Evolutionary conservation across 2,113 vertebrate species (phyloP), one percentile per base, ranked within the genome.

Genomic region (Microtus richardsoni): DNA sequence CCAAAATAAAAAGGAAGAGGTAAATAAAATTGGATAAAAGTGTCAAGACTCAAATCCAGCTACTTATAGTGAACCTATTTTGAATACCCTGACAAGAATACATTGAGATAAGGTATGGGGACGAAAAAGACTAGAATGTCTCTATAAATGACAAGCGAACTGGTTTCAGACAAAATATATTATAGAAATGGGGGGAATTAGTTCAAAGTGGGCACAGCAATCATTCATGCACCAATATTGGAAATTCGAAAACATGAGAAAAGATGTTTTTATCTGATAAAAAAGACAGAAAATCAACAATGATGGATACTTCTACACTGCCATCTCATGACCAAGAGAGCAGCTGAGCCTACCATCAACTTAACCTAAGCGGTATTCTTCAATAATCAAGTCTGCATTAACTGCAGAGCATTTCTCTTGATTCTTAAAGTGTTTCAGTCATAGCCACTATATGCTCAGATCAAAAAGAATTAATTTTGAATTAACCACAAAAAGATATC

Each of bases 391-490:
- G 5, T 58, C 49, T 11, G 47, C 68, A 83, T 70, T 41, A 44
- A 41, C 49, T 64, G 41, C 11, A 88, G 60, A 78, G 41, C 58
- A 36, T 52, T 36, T 83, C n/a, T 77, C 94, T 41, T 49, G 39
- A 82, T n/a, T 77, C 88, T 41, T 49, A 49, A 82, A 22, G 11
- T 64, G 10, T 44, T 44, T 26, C 60, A 28, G 10, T 39, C 3
- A 41, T 60, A 71, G 13, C 70, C 60, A 60, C 3, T 33, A 33
- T 22, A 58, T 22, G 52, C 54, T 82, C 68, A 68, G 13, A 68
- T 77, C 68, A 96, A 36, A 54, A 83, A 26, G n/a, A 41, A 88
- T 62, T 77, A 44, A 91, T 82, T 30, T 83, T 70, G 14, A 93
- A 91, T 91, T 4, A 78, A 54, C 5, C 3, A 52, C 49, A 71